Percentiles rank a stretch among this genome's conserved stretches.
Conservation (phyloP, 2,113 vertebrate species). For the Lepisosteus osseus region DNA sequence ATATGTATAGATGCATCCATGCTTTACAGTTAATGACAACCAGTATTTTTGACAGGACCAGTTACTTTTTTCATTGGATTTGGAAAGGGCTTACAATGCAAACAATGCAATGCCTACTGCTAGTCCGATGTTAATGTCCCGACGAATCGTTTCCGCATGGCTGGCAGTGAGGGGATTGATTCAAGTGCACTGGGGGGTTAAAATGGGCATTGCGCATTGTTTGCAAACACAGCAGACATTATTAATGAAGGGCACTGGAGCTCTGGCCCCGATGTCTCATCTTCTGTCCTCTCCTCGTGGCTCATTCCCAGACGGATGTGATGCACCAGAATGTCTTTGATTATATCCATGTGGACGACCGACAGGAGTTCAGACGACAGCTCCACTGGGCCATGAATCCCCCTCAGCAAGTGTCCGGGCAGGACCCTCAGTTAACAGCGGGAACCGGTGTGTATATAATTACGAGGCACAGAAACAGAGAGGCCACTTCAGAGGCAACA, state of each 20-base stretch:
- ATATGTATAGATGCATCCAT: too few relatives aligned
- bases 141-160: constrained; percentile 11
- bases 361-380: constrained; percentile 89
- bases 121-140: constrained; percentile 20
- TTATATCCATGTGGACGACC: constrained; percentile 96
- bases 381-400: constrained; percentile 98
- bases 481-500: neutral
- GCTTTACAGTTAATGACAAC: too few relatives aligned
- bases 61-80: too few relatives aligned
- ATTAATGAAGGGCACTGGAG: constrained; percentile 5
- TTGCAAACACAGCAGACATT: constrained; percentile 23
- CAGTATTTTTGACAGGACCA: too few relatives aligned
- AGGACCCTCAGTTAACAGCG: constrained; percentile 54
- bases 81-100: too few relatives aligned
- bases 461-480: constrained; percentile 6
- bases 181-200: constrained; percentile 20
- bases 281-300: neutral
- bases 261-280: constrained; percentile 8
- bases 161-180: constrained; percentile 4
- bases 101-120: too few relatives aligned
- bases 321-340: constrained; percentile 96
- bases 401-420: constrained; percentile 61
- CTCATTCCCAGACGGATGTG: constrained; percentile 83
- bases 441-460: constrained; percentile 69
- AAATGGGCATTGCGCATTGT: constrained; percentile 19